These are phyloP conservation scores for Dipodomys merriami DNA, from an alignment of 2,113 vertebrate genomes.

Conservation along the genomic window DNA sequence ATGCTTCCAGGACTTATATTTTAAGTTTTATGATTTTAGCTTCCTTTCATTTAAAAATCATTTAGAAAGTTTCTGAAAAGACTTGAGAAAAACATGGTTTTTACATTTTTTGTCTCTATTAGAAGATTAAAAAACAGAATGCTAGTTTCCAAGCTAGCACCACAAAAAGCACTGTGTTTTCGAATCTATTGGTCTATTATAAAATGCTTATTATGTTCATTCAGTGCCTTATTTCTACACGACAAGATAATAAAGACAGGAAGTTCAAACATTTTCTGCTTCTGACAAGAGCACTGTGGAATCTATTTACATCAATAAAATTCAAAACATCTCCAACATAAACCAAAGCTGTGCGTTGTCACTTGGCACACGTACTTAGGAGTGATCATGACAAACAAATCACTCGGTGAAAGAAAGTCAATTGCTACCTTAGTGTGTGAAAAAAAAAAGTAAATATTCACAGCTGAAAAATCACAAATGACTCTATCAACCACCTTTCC, in stretches of 20 bases:
- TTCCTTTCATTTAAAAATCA: constrained; percentile 31
- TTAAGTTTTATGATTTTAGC: background rate
- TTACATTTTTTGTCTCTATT: background rate
- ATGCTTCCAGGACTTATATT: background rate
- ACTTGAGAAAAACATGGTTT: background rate
- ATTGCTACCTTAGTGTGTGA: background rate
- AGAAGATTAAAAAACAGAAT: background rate
- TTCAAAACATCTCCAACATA: background rate
- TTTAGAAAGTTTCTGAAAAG: constrained; percentile 8
- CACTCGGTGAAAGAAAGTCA: background rate
- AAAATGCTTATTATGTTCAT: constrained; percentile 23
- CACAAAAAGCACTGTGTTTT: too few relatives aligned
- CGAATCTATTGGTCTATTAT: background rate
- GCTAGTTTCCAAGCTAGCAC: background rate
- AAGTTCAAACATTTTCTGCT: constrained; percentile 7
- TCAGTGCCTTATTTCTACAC: background rate
- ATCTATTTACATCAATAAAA: constrained; percentile 49
- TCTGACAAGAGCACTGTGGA: background rate
- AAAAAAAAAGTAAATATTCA: constrained; percentile 40
- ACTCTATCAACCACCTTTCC: background rate
- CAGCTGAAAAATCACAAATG: background rate
- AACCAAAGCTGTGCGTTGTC: background rate
- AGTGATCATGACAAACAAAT: constrained; percentile 2
- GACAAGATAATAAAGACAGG: constrained; percentile 37
- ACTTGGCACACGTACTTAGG: background rate